Evolutionary conservation across 2,113 vertebrate species (phyloP), one percentile per base, ranked within the genome.

Genomic region (Gallinago paraguaiae): DNA sequence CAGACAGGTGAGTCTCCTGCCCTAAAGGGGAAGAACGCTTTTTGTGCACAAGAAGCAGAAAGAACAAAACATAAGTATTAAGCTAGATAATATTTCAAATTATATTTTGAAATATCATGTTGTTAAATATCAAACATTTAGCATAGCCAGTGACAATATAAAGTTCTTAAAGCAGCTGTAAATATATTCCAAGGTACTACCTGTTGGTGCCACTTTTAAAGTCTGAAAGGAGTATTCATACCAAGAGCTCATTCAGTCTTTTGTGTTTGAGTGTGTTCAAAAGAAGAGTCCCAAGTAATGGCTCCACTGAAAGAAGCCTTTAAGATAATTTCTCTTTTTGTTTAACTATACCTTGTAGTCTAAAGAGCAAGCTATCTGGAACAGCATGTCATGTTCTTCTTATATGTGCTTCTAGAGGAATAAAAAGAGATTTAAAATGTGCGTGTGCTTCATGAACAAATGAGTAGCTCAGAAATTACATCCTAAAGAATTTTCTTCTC

Each of bases 1-100:
- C 99, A 99, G 97, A 99, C 99, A 98, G 99, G 99, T 99, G 97
- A 37, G 74, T 88, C 19, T 39, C 57, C 64, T 80, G 53, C 53
- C 30, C 33, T 70, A 11, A 61, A 67, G 17, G 12, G 13, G 13
- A 57, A 61, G 11, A 90, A 41, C 0, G 3, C 20, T 71, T 75
- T 18, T 53, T 48, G 13, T 39, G 39, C 19, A 30, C 7, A 50
- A 48, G 30, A 54, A 70, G 7, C 41, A 27, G n/a, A 46, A 79
- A 65, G 33, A 90, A 10, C 31, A 70, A 67, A 65, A 41, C 33
- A 27, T 39, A 59, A 84, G 57, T 67, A 54, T 53, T 76, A 46
- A 59, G 13, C 8, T 56, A 33, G 57, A 69, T 53, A 48, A 46
- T 31, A 35, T 37, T 46, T 57, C 0, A 35, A 48, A 31, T 11